phyloP scores from a whole-genome alignment of 2,113 vertebrate species.

The Furnarius figulus region DNA sequence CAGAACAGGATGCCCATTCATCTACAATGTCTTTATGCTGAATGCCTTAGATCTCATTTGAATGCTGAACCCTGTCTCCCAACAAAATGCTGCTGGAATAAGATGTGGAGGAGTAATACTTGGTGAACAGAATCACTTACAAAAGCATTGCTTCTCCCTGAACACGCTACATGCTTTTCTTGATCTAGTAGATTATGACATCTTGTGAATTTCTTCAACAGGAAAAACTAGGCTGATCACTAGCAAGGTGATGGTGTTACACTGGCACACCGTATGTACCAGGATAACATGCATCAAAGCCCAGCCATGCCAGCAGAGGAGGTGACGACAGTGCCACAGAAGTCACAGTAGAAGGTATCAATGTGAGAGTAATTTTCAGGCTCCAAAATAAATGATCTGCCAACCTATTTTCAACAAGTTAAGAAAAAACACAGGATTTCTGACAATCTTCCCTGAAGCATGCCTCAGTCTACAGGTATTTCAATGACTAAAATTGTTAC shows the following conservation, averaged over 20 bases:
- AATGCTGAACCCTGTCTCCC: neutral
- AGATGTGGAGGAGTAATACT: neutral
- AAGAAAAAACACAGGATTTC: neutral
- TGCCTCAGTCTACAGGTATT: neutral
- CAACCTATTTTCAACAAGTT: neutral
- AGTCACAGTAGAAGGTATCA: neutral
- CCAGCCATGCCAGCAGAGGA: neutral
- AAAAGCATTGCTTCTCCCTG: neutral
- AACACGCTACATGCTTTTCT: neutral
- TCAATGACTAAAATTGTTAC: neutral
- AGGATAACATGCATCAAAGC: neutral
- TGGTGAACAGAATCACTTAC: neutral
- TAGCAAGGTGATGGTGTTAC: neutral
- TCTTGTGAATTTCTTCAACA: neutral
- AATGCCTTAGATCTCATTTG: neutral
- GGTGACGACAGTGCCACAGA: neutral
- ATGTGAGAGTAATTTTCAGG: neutral
- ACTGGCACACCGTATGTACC: neutral
- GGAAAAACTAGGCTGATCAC: neutral
- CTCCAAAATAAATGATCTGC: neutral
- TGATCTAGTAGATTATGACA: neutral
- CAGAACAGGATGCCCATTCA: neutral
- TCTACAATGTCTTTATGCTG: neutral
- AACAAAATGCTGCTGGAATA: neutral
- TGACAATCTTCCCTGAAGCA: neutral